Evolutionary conservation across 2,888 invertebrate species (phyloP).

Genomic region (Xanthorhoe designata): DNA sequence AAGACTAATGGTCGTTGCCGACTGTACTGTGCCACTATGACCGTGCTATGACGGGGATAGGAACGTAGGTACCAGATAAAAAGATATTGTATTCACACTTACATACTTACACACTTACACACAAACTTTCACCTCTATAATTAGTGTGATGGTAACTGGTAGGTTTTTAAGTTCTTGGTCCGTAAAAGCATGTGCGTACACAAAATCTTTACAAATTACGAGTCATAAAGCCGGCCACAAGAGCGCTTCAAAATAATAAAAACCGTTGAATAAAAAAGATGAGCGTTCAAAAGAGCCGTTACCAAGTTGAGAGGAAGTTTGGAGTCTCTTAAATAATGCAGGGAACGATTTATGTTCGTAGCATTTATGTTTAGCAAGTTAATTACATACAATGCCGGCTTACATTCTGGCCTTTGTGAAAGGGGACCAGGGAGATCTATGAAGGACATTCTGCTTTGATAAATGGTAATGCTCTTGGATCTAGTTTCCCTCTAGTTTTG

Average conservation of each 20-base stretch:
- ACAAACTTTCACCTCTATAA: no score
- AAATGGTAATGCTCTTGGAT: conserved; percentile 20
- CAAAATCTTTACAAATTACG: conserved; percentile 31
- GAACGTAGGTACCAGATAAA: no score
- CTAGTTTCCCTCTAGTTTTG: conserved; percentile 18
- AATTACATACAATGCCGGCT: conserved; percentile 39
- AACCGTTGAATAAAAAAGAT: conserved; percentile 42
- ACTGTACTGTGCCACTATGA: no score
- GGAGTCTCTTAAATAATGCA: conserved; percentile 43
- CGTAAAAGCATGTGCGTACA: conserved; percentile 2
- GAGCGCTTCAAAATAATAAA: conserved; percentile 42
- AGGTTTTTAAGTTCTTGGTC: background rate
- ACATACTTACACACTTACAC: no score
- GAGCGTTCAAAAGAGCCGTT: conserved; percentile 42
- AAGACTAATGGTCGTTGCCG: background rate
- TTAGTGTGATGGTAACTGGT: no score
- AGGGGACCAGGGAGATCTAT: conserved; percentile 41
- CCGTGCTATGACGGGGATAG: no score
- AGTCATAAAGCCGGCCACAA: conserved; percentile 38
- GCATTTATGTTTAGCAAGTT: conserved; percentile 42
- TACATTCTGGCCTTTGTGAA: conserved; percentile 26
- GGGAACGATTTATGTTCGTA: conserved; percentile 44
- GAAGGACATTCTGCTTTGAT: conserved; percentile 36
- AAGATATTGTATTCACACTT: no score
- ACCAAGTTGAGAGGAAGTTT: conserved; percentile 41